Conservation (phyloP, 2,888 invertebrate species). For the Leptopilina drosophilae region DNA sequence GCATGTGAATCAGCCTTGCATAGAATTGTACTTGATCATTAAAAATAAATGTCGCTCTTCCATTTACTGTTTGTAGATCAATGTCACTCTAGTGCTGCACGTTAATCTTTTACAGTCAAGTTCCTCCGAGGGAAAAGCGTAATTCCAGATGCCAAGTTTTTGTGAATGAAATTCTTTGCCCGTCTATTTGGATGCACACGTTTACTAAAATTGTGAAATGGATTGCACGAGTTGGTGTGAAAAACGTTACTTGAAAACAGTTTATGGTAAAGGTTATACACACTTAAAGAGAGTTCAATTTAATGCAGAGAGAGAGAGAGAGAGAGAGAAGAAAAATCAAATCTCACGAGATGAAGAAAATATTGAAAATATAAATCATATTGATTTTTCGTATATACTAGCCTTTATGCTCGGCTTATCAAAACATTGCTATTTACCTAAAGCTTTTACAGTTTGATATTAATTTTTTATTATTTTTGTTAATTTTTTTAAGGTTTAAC, state of each 20-base stretch:
- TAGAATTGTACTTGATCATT: neutral
- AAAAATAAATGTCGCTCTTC: conserved; percentile 24
- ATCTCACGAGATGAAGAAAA: neutral
- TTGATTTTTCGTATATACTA: too few relatives aligned
- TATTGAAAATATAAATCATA: too few relatives aligned
- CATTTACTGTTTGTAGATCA: conserved; percentile 34
- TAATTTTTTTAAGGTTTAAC: too few relatives aligned
- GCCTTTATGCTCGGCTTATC: too few relatives aligned
- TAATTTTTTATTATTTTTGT: too few relatives aligned
- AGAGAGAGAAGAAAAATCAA: neutral
- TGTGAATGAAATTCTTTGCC: conserved; percentile 36
- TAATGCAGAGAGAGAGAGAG: neutral
- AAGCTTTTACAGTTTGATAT: too few relatives aligned
- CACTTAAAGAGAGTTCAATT: conserved; percentile 4
- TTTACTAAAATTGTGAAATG: neutral
- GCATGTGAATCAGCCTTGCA: conserved; percentile 1
- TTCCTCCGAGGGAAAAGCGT: conserved; percentile 6
- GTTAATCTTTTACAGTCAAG: conserved; percentile 28
- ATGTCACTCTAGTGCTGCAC: conserved; percentile 16
- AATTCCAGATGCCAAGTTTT: conserved; percentile 22
- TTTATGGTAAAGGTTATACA: conserved; percentile 13
- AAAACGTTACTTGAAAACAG: conserved; percentile 18
- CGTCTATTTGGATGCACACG: conserved; percentile 4
- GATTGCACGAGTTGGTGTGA: conserved; percentile 14
- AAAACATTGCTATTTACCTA: too few relatives aligned